Evolutionary conservation across 2,797 vertebrate genomes (phyloP), one percentile per base, ranked within the genome.

Genomic region (Cottoperca gobio): DNA sequence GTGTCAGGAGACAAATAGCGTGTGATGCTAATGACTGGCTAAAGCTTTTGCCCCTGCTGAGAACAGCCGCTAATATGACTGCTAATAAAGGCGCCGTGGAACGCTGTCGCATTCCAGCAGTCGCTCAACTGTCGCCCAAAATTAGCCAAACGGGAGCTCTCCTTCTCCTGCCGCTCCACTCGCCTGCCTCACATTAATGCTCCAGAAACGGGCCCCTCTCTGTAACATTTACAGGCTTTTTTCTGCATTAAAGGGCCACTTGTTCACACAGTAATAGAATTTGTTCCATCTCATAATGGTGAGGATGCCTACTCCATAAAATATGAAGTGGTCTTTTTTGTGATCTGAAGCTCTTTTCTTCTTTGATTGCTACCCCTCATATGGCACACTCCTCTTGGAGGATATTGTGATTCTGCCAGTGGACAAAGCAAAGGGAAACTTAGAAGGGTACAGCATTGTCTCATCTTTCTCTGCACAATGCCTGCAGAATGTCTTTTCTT

Each of bases 1-100:
- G 83, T 88, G 83, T 88, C 88, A 87, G 58, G 70, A 93, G 88
- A 93, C 90, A 90, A 93, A 94, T 86, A 87, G 82, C 66, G 33
- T 68, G 70, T 80, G 83, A 92, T 91, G 92, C 86, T 94, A 93
- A 94, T 93, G 91, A 93, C 88, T 55, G 89, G 91, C 93, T 93
- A 89, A 92, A 93, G 90, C 90, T 88, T 81, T 77, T 77, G 85
- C 88, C 89, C 93, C 93, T 28, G 91, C 91, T 87, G 92, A 78
- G 93, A 92, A 91, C 86, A 91, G 86, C 84, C 85, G 61, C 86
- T 91, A 94, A 94, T 92, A 86, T 90, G 91, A 93, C 89, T 86
- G 89, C 93, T 90, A 92, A 94, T 91, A 89, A 93, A 92, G 90
- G 89, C 87, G 33, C 81, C 76, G 74, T 88, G 85, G 78, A 81